A percentile compares a stretch with the other conserved stretches of the same genome.
Conservation (phyloP, 2,888 invertebrate genomes). For the Venusia cambrica region DNA sequence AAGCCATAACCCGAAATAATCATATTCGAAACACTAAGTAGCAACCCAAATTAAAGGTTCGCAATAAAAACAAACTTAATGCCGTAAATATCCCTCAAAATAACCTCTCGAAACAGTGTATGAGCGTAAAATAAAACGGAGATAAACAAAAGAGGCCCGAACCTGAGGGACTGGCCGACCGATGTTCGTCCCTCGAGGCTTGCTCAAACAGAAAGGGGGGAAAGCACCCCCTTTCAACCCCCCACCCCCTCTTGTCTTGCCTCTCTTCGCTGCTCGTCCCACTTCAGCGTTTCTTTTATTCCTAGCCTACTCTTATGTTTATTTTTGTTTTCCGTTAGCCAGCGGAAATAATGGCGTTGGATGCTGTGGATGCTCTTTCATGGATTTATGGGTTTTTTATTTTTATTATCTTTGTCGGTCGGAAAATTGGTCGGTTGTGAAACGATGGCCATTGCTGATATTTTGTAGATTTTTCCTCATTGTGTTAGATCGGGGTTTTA, state of each 20-base stretch:
- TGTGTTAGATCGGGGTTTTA: too few relatives aligned
- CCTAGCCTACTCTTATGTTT: slow-evolving; percentile 73
- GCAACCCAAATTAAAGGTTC: slow-evolving; percentile 21
- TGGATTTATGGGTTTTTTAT: slow-evolving; percentile 26
- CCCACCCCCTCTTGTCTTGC: slow-evolving; percentile 41
- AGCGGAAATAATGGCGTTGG: slow-evolving; percentile 69
- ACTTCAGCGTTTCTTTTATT: slow-evolving; percentile 77
- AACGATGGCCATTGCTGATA: slow-evolving; percentile 6
- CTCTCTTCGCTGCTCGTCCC: slow-evolving; percentile 67
- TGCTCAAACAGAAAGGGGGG: slow-evolving; percentile 36
- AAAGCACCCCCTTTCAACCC: slow-evolving; percentile 25
- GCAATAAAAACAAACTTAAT: slow-evolving; percentile 26
- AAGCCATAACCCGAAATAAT: slow-evolving; percentile 14
- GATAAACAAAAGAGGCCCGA: slow-evolving; percentile 65
- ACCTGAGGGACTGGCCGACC: slow-evolving; percentile 48
- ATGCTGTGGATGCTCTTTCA: slow-evolving; percentile 46
- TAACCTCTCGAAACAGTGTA: slow-evolving; percentile 34
- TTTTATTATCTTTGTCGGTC: slow-evolving; percentile 22
- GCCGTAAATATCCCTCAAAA: slow-evolving; percentile 29
- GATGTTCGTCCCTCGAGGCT: slow-evolving; percentile 44
- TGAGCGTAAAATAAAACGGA: slow-evolving; percentile 59
- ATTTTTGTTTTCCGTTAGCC: slow-evolving; percentile 78
- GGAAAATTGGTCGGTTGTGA: slow-evolving; percentile 17
- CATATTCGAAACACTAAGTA: slow-evolving; percentile 2
- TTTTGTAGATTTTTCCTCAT: neutral